Base-by-base conservation (phyloP, 2,797 vertebrate genomes). In the Mus caroli region DNA sequence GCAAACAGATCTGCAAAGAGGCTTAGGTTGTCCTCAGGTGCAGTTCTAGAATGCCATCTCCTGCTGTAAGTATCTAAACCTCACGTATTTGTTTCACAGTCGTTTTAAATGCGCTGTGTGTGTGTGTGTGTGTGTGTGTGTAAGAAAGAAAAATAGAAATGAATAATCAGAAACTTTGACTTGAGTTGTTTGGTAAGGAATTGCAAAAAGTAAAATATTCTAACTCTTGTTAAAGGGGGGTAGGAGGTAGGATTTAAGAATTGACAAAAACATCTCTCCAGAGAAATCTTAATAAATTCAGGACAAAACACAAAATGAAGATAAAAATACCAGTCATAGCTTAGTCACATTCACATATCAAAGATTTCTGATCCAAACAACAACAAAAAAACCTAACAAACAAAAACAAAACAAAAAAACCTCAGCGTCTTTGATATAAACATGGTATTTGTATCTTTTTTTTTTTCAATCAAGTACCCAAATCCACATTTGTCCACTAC, bases 231-330 rank as follows among this genome's bases (percentile, higher is more conserved):
- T 40, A 95, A 80, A 90, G 54, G 71, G 92, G 58, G 6, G 3
- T 3, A 4, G 3, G 2, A 20, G 9, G 20, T 34, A 64, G 15
- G n/a, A 71, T 37, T 64, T 84, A 46, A 64, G 40, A 84, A 37
- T 10, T 86, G 60, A 69, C 40, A 31, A 43, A 92, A 84, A 43
- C 8, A 82, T 0, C 80, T 77, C 62, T 37, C 92, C 82, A 69
- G 75, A 88, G n/a, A 95, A 88, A 58, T 90, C 50, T 77, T 94
- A 91, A 19, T 78, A 73, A 88, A 85, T 95, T 78, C 40, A 80
- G 83, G 34, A n/a, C 69, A 88, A 94, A 91, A 62, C 26, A 69
- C 37, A 87, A 89, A 92, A 82, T 86, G 20, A 34, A 94, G 24
- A 0, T 87, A 5, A 88, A 64, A 94, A 22, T 11, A 71, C 20